Evolutionary conservation across 2,113 vertebrate species (phyloP).

Genomic region (Eubucco bourcierii): DNA sequence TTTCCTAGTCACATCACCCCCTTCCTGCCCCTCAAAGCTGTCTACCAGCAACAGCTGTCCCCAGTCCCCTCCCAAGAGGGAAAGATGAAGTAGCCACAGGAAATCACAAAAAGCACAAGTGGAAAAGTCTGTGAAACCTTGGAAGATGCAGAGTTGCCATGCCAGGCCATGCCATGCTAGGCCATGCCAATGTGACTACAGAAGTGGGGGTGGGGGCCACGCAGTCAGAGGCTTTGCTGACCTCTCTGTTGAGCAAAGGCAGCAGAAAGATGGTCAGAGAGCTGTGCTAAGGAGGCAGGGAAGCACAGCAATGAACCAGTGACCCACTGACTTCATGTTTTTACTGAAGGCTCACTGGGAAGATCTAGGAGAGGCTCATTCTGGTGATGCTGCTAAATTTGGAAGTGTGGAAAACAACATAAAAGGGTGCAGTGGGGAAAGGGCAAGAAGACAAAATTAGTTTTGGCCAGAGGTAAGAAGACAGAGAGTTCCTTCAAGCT

Average conservation of each 20-base stretch:
- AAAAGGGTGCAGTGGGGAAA: background rate
- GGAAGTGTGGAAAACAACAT: background rate
- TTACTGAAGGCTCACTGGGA: background rate
- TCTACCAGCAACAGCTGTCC: background rate
- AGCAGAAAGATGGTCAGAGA: background rate
- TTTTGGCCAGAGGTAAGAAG: background rate
- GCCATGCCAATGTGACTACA: background rate
- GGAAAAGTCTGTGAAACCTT: background rate
- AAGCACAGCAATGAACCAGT: background rate
- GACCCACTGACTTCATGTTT: background rate
- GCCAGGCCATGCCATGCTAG: background rate
- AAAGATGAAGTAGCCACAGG: background rate
- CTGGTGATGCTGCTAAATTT: background rate
- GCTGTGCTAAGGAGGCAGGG: background rate
- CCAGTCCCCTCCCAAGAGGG: background rate
- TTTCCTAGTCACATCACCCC: background rate
- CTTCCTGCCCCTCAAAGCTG: background rate
- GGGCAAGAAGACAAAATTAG: background rate
- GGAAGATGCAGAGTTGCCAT: background rate
- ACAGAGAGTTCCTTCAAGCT: background rate
- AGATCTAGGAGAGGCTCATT: background rate
- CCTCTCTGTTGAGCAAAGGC: background rate
- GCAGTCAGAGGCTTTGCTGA: background rate
- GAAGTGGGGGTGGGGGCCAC: background rate
- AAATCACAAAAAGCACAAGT: accelerated